A percentile compares a stretch with the other conserved stretches of the same genome.
These are phyloP conservation scores for Apodemia zela DNA, from an alignment of 2,888 invertebrate species.

Conservation along the genomic window DNA sequence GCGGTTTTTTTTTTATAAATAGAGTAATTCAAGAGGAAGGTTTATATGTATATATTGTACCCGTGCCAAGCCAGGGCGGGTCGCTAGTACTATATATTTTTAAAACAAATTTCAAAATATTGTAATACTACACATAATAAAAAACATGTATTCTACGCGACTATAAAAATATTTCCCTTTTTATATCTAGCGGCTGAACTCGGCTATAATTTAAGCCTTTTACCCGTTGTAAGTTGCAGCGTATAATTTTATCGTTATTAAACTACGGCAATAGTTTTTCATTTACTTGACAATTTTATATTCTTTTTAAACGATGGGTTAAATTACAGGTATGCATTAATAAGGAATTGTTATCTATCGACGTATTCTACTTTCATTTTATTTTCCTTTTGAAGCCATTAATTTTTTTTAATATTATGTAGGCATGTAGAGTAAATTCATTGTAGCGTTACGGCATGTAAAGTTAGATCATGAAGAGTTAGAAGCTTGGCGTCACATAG, in stretches of 20 bases:
- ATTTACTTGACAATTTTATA: conserved; percentile 14
- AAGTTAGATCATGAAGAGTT: no score
- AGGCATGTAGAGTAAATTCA: no score
- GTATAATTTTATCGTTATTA: conserved; percentile 14
- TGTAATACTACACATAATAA: not conserved
- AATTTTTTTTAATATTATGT: no score
- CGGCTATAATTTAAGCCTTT: conserved; percentile 14
- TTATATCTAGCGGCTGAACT: conserved; percentile 7
- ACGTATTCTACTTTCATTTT: not conserved
- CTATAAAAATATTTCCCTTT: not conserved
- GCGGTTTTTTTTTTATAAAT: no score
- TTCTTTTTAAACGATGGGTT: conserved; percentile 4
- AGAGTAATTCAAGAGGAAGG: no score
- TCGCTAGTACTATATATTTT: no score
- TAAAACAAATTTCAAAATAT: not conserved
- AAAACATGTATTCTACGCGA: not conserved
- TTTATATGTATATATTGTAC: no score
- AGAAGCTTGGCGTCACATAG: no score
- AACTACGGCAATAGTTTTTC: conserved; percentile 8
- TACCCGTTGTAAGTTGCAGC: conserved; percentile 7
- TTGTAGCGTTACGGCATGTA: no score
- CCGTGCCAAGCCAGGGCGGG: no score
- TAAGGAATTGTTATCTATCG: not conserved
- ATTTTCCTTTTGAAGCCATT: no score
- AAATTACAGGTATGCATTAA: conserved; percentile 2